phyloP scores from a whole-genome alignment of 1,140 invertebrate genomes.

The Caenorhabditis briggsae region DNA sequence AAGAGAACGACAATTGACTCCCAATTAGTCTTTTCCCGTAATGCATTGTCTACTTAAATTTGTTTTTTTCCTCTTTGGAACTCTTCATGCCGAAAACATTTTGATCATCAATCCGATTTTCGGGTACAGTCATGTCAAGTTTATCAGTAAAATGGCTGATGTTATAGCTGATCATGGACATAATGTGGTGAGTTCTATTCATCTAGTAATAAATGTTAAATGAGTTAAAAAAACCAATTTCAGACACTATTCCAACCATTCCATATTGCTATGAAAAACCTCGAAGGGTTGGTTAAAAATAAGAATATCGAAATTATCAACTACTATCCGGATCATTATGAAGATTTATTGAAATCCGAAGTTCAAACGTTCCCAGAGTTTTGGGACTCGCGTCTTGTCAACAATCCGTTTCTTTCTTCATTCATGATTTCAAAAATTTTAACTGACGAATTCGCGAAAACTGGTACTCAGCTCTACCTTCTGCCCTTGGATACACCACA shows the following conservation, averaged over 20 bases:
- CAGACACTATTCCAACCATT: slow-evolving; percentile 31
- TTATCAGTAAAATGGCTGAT: slow-evolving; percentile 21
- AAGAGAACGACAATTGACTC: too few relatives aligned
- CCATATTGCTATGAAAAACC: slow-evolving; percentile 24
- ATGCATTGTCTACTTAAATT: too few relatives aligned
- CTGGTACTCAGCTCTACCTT: neutral
- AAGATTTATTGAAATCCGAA: slow-evolving; percentile 28
- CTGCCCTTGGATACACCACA: neutral
- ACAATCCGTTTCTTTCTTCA: neutral
- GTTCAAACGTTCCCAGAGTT: neutral
- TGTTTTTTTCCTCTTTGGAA: neutral
- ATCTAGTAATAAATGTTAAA: too few relatives aligned
- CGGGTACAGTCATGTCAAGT: slow-evolving; percentile 26
- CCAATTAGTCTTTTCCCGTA: too few relatives aligned
- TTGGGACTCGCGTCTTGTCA: neutral
- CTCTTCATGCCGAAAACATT: neutral
- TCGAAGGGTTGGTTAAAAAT: slow-evolving; percentile 8
- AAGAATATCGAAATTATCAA: slow-evolving; percentile 14
- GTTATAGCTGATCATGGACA: slow-evolving; percentile 31
- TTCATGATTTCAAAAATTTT: neutral
- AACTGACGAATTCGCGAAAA: neutral
- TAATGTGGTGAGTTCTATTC: slow-evolving; percentile 21
- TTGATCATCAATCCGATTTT: slow-evolving; percentile 14
- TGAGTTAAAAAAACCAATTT: neutral
- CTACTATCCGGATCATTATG: slow-evolving; percentile 37